These are phyloP conservation scores for Amphilophus citrinellus DNA, from an alignment of 2,113 vertebrate genomes.

Conservation along the genomic window DNA sequence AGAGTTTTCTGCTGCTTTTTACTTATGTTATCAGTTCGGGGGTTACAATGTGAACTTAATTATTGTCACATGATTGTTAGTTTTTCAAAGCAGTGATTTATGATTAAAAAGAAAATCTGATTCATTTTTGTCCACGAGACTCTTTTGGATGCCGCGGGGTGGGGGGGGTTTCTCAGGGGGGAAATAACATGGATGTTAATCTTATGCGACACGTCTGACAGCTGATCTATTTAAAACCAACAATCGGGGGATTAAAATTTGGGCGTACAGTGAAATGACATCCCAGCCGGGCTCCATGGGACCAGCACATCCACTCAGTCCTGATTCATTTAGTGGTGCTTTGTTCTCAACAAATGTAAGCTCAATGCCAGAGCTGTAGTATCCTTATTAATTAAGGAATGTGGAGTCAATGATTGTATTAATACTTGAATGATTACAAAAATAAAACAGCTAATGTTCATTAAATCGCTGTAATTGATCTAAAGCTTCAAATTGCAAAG, in stretches of 20 bases:
- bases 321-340: neutral
- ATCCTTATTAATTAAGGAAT: neutral
- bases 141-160: neutral
- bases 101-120: slow-evolving; percentile 61
- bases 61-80: slow-evolving; percentile 42
- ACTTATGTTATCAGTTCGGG: slow-evolving; percentile 14
- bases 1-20: slow-evolving; percentile 29
- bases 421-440: neutral
- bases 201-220: slow-evolving; percentile 32
- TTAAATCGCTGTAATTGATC: neutral
- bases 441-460: neutral
- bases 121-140: neutral
- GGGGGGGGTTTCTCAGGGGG: neutral
- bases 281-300: neutral
- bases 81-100: slow-evolving; percentile 67
- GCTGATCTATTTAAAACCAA: slow-evolving; percentile 10
- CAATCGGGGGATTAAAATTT: neutral
- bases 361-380: neutral
- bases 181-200: slow-evolving; percentile 9
- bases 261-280: neutral
- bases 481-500: neutral
- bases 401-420: neutral
- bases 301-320: neutral
- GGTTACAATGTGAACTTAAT: slow-evolving; percentile 16
- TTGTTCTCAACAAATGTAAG: neutral